These are phyloP conservation scores for Copidosoma aretas DNA, from an alignment of 2,888 invertebrate genomes.

Conservation along the genomic window DNA sequence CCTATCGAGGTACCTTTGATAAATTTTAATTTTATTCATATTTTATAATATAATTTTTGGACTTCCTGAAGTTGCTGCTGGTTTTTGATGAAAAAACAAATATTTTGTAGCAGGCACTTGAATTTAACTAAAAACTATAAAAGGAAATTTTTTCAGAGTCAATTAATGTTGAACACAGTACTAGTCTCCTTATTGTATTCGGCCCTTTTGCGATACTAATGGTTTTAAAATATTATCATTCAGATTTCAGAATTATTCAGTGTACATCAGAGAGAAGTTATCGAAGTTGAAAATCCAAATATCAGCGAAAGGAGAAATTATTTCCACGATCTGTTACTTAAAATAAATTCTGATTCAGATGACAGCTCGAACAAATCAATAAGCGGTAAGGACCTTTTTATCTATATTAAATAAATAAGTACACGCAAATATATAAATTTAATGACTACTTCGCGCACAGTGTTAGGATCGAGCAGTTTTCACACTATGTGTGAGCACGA, in stretches of 20 bases:
- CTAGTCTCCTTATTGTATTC: too few relatives aligned
- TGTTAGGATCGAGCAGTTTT: too few relatives aligned
- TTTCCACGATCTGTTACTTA: slow-evolving; percentile 54
- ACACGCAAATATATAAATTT: neutral
- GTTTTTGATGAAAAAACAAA: too few relatives aligned
- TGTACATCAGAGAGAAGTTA: slow-evolving; percentile 54
- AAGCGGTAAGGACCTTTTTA: slow-evolving; percentile 52
- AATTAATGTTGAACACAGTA: too few relatives aligned
- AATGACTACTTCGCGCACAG: too few relatives aligned
- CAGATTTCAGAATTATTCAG: slow-evolving; percentile 54
- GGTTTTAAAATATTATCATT: too few relatives aligned
- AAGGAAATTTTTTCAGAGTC: too few relatives aligned
- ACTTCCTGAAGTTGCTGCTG: too few relatives aligned
- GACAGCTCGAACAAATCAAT: slow-evolving; percentile 52
- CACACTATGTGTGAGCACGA: too few relatives aligned
- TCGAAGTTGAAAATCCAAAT: slow-evolving; percentile 49
- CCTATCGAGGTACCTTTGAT: slow-evolving; percentile 50
- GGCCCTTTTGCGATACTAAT: too few relatives aligned
- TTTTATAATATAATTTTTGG: slow-evolving; percentile 2
- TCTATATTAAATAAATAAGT: neutral
- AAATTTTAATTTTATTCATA: neutral
- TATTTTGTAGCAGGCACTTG: too few relatives aligned
- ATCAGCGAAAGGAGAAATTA: slow-evolving; percentile 51
- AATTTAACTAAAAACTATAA: too few relatives aligned
- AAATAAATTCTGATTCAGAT: slow-evolving; percentile 41